Conservation (phyloP, 2,797 vertebrate genomes). For the Lepilemur septentrionalis region DNA sequence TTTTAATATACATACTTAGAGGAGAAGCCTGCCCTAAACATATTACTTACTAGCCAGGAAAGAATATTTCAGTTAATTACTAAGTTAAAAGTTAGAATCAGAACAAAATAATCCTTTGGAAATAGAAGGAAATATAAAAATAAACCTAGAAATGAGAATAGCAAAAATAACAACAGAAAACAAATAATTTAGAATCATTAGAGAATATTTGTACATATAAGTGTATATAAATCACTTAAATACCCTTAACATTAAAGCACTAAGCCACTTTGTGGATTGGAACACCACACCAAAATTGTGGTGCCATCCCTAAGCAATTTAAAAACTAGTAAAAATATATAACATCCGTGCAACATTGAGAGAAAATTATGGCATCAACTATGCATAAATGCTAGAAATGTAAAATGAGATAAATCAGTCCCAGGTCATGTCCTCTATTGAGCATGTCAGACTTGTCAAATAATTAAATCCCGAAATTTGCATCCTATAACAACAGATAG, state of each 20-base stretch:
- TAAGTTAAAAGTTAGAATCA: not conserved
- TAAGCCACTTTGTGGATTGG: not conserved
- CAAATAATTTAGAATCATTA: not conserved
- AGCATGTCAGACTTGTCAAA: not conserved
- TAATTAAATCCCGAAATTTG: not conserved
- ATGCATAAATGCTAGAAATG: not conserved
- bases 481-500: not conserved
- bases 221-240: not conserved
- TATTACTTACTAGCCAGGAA: not conserved
- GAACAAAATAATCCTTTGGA: not conserved
- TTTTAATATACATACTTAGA: not conserved
- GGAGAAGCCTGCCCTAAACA: not conserved
- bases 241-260: not conserved
- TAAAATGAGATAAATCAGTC: not conserved
- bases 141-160: not conserved
- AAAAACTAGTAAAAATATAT: not conserved
- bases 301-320: not conserved
- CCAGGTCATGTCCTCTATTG: not conserved
- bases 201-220: not conserved
- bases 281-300: not conserved
- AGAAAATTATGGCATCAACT: not conserved
- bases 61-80: not conserved
- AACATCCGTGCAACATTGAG: not conserved
- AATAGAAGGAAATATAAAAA: not conserved
- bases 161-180: not conserved